phyloP scores from a whole-genome alignment of 2,797 vertebrate genomes.

The Parotocinclus haroldoi region DNA sequence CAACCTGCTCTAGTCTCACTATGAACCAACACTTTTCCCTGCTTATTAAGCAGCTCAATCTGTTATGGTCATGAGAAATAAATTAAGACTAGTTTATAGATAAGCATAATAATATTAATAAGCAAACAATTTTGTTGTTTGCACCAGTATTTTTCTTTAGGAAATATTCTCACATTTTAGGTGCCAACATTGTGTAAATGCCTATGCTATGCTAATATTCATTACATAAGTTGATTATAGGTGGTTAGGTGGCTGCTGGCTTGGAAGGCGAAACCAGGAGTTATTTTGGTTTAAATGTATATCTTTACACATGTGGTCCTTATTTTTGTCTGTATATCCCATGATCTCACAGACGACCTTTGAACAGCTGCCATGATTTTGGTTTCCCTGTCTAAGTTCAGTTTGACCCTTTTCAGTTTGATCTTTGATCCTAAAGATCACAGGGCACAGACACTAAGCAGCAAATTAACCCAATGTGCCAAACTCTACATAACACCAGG shows the following conservation, averaged over 20 bases:
- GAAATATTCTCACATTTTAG: conserved; percentile 59
- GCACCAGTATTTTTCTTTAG: conserved; percentile 71
- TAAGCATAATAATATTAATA: conserved; percentile 65
- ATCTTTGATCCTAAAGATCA: conserved; percentile 62
- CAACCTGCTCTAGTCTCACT: background rate
- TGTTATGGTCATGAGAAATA: too few species aligned
- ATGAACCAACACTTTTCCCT: too few species aligned
- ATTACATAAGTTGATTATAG: too few species aligned
- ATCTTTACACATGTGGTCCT: conserved; percentile 79
- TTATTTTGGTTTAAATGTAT: conserved; percentile 74
- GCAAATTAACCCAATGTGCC: conserved; percentile 85
- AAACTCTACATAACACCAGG: conserved; percentile 77
- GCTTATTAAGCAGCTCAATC: too few species aligned
- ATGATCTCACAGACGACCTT: conserved; percentile 67
- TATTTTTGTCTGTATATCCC: conserved; percentile 70
- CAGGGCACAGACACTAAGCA: conserved; percentile 71
- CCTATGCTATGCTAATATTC: too few species aligned
- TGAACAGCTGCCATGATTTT: conserved; percentile 77
- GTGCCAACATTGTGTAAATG: conserved; percentile 13
- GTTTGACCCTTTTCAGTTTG: conserved; percentile 56
- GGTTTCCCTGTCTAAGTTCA: conserved; percentile 68
- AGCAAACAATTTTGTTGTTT: conserved; percentile 65
- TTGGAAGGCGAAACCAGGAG: conserved; percentile 55
- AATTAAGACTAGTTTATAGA: too few species aligned
- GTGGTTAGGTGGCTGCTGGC: too few species aligned